phyloP scores from a whole-genome alignment of 2,113 vertebrate species.

The Arenaria interpres region DNA sequence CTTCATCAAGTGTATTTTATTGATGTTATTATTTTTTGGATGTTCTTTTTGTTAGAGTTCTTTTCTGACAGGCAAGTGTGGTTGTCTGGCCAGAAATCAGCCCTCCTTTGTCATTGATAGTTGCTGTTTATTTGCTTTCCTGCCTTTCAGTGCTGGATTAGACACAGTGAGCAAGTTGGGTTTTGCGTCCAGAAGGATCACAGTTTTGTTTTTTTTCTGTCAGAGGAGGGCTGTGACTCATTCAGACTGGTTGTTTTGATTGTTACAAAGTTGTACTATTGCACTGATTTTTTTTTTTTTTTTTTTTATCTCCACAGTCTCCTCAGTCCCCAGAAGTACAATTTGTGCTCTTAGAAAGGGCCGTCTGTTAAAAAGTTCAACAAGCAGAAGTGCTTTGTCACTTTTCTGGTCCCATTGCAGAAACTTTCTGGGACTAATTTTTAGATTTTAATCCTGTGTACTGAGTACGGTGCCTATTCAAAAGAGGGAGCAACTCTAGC shows the following conservation, averaged over 20 bases:
- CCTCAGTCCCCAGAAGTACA: neutral
- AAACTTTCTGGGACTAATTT: neutral
- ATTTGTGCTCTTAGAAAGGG: neutral
- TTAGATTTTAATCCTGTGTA: neutral
- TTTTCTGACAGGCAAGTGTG: neutral
- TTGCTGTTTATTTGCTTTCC: neutral
- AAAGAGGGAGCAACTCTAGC: neutral
- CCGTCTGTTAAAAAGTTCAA: neutral
- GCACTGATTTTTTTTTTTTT: neutral
- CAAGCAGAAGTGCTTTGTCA: neutral
- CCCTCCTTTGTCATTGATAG: neutral
- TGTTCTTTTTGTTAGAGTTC: neutral
- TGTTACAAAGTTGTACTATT: neutral
- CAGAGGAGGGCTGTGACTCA: neutral
- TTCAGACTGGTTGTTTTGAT: neutral
- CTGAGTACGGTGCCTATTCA: neutral
- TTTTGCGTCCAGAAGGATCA: neutral
- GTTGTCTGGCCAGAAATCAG: conserved; percentile 7
- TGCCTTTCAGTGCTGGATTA: neutral
- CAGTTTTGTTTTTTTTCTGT: neutral
- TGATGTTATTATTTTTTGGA: neutral
- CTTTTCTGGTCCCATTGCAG: neutral
- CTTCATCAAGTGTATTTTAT: neutral
- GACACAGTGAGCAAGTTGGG: neutral
- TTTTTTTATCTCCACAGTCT: conserved; percentile 7